Evolutionary conservation across 2,113 vertebrate species (phyloP), one percentile per base, ranked within the genome.

Genomic region (Hippocampus abdominalis): DNA sequence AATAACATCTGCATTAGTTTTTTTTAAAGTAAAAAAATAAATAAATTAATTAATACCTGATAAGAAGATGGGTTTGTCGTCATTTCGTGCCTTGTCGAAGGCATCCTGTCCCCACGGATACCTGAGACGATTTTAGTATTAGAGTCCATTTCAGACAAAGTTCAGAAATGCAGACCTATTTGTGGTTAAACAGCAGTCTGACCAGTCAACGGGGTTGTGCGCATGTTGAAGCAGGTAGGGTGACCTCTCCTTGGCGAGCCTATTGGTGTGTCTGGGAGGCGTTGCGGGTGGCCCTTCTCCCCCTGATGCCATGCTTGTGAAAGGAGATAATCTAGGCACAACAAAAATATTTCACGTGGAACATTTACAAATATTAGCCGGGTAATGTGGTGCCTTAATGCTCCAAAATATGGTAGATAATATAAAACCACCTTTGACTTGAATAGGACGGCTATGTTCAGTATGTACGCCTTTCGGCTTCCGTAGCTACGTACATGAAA

Each of bases 141-240:
- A 21, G 12, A 54, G 40, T 32, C 23, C 5, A 8, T 2, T 53
- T 49, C 20, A 65, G 44, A 64, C 27, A 18, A 39, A 18, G 46
- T 64, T 64, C 9, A 62, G 20, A 44, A 61, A 27, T 15, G 9
- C 32, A 23, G 48, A 2, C 11, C 4, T 3, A 9, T 57, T 1
- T 63, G 21, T 23, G n/a, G 61, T 27, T 39, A 8, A 39, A 59
- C 54, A 0, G 0, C 53, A 59, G 32, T 36, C 93, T 94, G 87
- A 98, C 96, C 96, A 98, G 72, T 98, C 94, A 54, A 98, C 96
- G 0, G 95, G 96, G 81, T 97, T 97, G 88, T 95, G 91, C n/a
- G 96, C 95, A 1, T 98, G 96, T 48, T 98, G 96, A 5, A 95
- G 90, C 10, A 98, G 93, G 70, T 98, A 96, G 0, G 95, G 94